Percentiles rank a stretch among this genome's conserved stretches.
Conservation (phyloP, 2,888 invertebrate species). For the Cosmia trapezina region DNA sequence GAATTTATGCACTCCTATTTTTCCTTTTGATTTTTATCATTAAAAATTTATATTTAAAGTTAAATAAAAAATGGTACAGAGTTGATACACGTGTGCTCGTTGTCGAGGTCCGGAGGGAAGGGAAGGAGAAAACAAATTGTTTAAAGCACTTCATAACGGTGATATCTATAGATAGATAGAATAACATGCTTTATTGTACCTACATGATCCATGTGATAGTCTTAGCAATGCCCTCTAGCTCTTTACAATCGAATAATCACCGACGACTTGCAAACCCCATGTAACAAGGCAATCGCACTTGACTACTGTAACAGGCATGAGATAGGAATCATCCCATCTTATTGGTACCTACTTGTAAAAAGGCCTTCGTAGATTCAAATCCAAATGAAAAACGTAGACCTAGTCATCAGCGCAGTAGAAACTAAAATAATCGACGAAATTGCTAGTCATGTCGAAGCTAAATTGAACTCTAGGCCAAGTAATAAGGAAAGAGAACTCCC, state of each 20-base stretch:
- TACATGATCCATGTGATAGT: not conserved
- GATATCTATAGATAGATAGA: not conserved
- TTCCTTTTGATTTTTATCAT: no score
- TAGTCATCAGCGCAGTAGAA: not conserved
- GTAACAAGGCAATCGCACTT: slow-evolving; percentile 7
- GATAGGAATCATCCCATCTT: slow-evolving; percentile 10
- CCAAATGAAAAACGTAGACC: not conserved
- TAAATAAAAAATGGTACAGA: no score
- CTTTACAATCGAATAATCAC: slow-evolving; percentile 28
- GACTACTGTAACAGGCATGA: slow-evolving; percentile 7
- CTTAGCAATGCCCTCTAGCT: not conserved
- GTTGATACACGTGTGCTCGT: no score
- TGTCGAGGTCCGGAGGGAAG: no score
- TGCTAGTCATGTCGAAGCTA: not conserved
- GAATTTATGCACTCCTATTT: no score
- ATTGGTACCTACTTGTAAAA: not conserved
- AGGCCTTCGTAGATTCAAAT: not conserved
- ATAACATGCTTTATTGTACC: not conserved
- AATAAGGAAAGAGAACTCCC: not conserved
- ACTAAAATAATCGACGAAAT: not conserved
- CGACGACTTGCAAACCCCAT: slow-evolving; percentile 7
- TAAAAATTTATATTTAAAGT: no score
- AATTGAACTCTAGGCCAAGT: not conserved
- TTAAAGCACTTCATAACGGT: not conserved
- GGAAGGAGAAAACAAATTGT: not conserved